Percentiles rank a stretch among this genome's conserved stretches.
These are phyloP conservation scores for Cephalopachus bancanus DNA, from an alignment of 2,797 vertebrate species.

Conservation along the genomic window DNA sequence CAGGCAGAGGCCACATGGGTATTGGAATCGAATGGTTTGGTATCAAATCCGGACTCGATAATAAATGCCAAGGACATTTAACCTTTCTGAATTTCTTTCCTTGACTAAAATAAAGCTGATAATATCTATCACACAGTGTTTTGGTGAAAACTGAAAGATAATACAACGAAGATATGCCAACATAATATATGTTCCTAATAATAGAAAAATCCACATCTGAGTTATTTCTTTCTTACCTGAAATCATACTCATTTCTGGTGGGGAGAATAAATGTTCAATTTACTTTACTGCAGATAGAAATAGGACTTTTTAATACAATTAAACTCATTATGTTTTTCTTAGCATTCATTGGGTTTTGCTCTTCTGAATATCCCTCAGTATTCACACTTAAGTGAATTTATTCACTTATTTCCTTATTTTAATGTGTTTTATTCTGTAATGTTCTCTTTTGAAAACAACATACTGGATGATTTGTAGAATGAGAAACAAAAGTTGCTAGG, in stretches of 20 bases:
- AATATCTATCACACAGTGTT: neutral
- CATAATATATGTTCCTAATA: neutral
- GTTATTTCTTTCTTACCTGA: conserved; percentile 35
- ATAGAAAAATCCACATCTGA: neutral
- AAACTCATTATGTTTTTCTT: neutral
- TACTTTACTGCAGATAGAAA: neutral
- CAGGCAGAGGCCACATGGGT: neutral
- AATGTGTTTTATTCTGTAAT: neutral
- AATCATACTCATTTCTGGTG: neutral
- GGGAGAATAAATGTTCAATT: neutral
- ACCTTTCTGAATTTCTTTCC: neutral
- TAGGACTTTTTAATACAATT: neutral
- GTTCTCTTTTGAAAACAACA: neutral
- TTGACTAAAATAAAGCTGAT: conserved; percentile 4
- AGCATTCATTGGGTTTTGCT: neutral
- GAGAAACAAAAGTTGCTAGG: neutral
- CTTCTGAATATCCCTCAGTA: neutral
- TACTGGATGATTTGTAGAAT: neutral
- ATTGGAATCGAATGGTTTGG: neutral
- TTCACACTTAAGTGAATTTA: neutral
- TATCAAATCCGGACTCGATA: neutral
- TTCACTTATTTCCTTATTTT: neutral
- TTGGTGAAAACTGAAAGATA: neutral
- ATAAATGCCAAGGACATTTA: neutral
- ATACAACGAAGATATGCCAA: neutral